phyloP scores from a whole-genome alignment of 1,140 invertebrate genomes.

The Drosophila repleta region DNA sequence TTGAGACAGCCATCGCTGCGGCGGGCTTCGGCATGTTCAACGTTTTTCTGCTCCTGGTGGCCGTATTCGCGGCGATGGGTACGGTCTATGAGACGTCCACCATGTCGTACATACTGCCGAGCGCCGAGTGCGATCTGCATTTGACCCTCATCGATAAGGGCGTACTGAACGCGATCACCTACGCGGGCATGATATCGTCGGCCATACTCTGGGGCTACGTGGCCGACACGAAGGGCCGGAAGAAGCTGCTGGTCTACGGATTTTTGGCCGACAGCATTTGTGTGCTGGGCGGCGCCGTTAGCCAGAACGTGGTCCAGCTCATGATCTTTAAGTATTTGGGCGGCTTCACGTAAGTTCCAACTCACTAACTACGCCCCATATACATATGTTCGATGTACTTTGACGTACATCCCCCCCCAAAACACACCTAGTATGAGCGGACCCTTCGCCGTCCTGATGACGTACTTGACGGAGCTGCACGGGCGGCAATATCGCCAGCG shows the following conservation, averaged over 20 bases:
- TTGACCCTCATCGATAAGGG: conserved; percentile 88
- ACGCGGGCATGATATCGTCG: conserved; percentile 87
- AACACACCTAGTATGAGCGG: conserved; percentile 87
- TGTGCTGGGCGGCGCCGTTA: conserved; percentile 87
- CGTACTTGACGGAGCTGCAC: conserved; percentile 89
- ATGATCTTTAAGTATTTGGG: conserved; percentile 89
- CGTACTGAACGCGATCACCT: conserved; percentile 87
- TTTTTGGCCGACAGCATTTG: conserved; percentile 88
- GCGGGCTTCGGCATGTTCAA: conserved; percentile 89
- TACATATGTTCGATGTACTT: conserved; percentile 13
- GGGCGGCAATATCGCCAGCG: conserved; percentile 86
- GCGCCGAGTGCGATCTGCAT: conserved; percentile 89
- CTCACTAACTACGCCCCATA: conserved; percentile 1
- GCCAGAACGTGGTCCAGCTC: conserved; percentile 89
- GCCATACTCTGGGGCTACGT: conserved; percentile 92
- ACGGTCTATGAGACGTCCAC: conserved; percentile 88
- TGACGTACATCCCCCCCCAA: conserved; percentile 42
- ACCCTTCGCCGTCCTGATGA: conserved; percentile 89
- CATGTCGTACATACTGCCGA: conserved; percentile 88
- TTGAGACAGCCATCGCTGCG: conserved; percentile 86
- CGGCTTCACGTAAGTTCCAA: conserved; percentile 89
- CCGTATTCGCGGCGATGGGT: conserved; percentile 88
- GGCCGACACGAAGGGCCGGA: conserved; percentile 90
- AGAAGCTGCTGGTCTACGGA: conserved; percentile 88
- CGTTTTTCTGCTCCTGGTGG: conserved; percentile 86